A percentile compares a stretch with the other conserved stretches of the same genome.
Evolutionary conservation across 2,797 vertebrate species (phyloP).

Genomic region (Brotula barbata): DNA sequence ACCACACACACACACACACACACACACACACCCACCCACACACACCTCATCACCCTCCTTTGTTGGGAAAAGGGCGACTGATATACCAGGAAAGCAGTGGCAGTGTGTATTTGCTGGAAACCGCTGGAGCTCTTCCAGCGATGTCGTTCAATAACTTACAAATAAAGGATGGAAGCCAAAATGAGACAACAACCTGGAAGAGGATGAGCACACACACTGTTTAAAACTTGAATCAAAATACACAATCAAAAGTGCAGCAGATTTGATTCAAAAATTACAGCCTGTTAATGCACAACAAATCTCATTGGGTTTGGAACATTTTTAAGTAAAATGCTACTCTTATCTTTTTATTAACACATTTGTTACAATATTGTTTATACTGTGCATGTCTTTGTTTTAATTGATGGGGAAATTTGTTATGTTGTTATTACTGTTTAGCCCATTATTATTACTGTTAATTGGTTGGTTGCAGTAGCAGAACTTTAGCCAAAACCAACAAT

Average conservation of each 20-base stretch:
- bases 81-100: constrained; percentile 74
- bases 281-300: no score
- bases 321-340: no score
- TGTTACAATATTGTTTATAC: no score
- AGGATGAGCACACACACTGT: constrained; percentile 31
- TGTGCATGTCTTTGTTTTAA: no score
- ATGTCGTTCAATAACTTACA: constrained; percentile 65
- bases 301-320: no score
- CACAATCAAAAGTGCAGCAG: constrained; percentile 1
- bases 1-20: constrained; percentile 19
- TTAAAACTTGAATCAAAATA: constrained; percentile 34
- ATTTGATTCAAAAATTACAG: neutral
- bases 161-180: constrained; percentile 61
- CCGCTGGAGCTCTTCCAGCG: constrained; percentile 76
- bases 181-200: constrained; percentile 44
- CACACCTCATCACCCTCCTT: constrained; percentile 25
- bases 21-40: constrained; percentile 40
- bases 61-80: constrained; percentile 67
- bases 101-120: constrained; percentile 75
- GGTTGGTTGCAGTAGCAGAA: no score
- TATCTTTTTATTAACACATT: no score
- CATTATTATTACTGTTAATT: no score
- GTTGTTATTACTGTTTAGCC: no score
- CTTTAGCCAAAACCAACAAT: neutral
- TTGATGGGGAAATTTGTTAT: no score